Percentiles rank a stretch among this genome's conserved stretches.
Conservation (phyloP, 1,140 invertebrate genomes). For the Philopotamus ludificatus region DNA sequence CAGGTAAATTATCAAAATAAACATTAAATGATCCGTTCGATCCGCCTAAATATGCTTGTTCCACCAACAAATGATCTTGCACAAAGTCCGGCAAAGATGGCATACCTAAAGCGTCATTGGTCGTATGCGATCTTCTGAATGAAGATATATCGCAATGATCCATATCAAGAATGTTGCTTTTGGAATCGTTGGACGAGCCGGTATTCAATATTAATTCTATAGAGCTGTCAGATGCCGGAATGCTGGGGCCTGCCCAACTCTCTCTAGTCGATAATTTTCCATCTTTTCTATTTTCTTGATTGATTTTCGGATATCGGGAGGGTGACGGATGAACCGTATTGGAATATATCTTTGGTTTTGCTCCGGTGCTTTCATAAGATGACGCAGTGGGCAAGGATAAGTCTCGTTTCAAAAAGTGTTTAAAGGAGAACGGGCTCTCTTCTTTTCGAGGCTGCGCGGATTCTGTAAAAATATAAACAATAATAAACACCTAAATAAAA, state of each 20-base stretch:
- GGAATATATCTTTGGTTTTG: conserved; percentile 52
- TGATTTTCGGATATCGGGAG: conserved; percentile 3
- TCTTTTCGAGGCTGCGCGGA: conserved; percentile 57
- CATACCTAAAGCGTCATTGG: conserved; percentile 52
- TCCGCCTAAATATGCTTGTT: conserved; percentile 59
- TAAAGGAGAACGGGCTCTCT: conserved; percentile 77
- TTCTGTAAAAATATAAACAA: conserved; percentile 44
- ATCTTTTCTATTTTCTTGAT: conserved; percentile 25
- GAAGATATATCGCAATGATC: conserved; percentile 48
- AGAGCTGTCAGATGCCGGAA: conserved; percentile 50
- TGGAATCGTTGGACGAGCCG: conserved; percentile 50
- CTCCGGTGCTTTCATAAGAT: conserved; percentile 54
- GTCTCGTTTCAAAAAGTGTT: conserved; percentile 71
- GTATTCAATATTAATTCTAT: conserved; percentile 53
- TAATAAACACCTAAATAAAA: too few relatives aligned
- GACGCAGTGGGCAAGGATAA: conserved; percentile 51
- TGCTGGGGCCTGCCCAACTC: conserved; percentile 43
- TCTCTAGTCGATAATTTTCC: conserved; percentile 4
- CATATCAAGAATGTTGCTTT: conserved; percentile 49
- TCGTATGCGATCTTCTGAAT: conserved; percentile 50
- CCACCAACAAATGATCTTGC: conserved; percentile 64
- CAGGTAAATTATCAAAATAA: conserved; percentile 59
- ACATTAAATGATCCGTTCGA: conserved; percentile 51
- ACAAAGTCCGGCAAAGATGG: conserved; percentile 65
- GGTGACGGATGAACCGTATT: conserved; percentile 20